Evolutionary conservation across 2,888 invertebrate species (phyloP).

Genomic region (Laspeyria flexula): DNA sequence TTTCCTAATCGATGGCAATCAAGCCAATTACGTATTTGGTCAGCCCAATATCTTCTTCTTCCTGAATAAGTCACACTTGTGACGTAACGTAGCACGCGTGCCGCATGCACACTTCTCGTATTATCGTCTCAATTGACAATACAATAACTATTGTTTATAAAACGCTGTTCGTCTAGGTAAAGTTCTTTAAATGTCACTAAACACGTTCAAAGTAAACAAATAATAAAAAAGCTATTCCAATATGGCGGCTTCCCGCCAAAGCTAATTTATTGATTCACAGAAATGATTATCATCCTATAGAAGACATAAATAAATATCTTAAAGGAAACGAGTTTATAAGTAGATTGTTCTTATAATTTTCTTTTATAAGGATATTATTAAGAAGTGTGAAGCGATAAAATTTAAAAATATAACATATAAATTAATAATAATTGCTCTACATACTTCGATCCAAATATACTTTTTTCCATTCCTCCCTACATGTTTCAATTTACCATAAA

Average conservation of each 20-base stretch:
- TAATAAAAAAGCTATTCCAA: conserved; percentile 1
- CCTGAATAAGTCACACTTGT: conserved; percentile 53
- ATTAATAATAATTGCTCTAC: too few species aligned
- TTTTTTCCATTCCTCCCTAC: too few species aligned
- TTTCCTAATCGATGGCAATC: conserved; percentile 23
- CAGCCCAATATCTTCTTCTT: conserved; percentile 24
- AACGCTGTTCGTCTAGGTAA: too few species aligned
- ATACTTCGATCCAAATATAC: too few species aligned
- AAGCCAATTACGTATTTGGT: conserved; percentile 26
- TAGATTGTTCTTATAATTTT: conserved; percentile 2
- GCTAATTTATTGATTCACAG: conserved; percentile 1
- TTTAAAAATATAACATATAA: too few species aligned
- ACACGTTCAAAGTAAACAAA: too few species aligned
- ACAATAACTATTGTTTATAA: conserved; percentile 43
- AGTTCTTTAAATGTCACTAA: too few species aligned
- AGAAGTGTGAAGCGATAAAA: background rate
- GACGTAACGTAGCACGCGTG: conserved; percentile 42
- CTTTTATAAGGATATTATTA: conserved; percentile 3
- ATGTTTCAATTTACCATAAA: too few species aligned
- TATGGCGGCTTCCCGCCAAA: background rate
- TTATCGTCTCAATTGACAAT: conserved; percentile 37
- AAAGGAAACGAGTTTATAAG: conserved; percentile 8
- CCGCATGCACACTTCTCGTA: conserved; percentile 44
- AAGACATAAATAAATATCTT: conserved; percentile 8
- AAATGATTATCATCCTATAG: background rate